A percentile compares a stretch with the other conserved stretches of the same genome.
These are phyloP conservation scores for Ahaetulla prasina DNA, from an alignment of 2,113 vertebrate species.

Conservation along the genomic window DNA sequence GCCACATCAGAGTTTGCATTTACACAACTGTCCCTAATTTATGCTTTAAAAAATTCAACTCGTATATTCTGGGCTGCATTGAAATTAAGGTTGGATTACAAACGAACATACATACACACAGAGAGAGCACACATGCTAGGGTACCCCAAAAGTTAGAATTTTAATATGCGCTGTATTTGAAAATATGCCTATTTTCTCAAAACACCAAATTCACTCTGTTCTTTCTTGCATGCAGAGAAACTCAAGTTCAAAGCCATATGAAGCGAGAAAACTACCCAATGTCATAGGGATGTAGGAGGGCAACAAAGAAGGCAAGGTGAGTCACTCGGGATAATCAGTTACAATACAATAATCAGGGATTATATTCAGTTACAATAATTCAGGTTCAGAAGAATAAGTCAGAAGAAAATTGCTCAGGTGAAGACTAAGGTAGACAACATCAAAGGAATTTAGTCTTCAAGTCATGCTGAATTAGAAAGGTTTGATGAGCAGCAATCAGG, in stretches of 20 bases:
- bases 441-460: not conserved
- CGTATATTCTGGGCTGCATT: not conserved
- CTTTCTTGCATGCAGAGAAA: not conserved
- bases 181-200: not conserved
- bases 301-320: not conserved
- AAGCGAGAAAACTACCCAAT: not conserved
- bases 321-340: not conserved
- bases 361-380: not conserved
- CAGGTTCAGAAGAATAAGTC: not conserved
- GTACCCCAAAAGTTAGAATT: not conserved
- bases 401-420: not conserved
- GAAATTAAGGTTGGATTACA: not conserved
- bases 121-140: too few relatives aligned
- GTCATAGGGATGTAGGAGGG: not conserved
- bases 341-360: not conserved
- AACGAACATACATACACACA: not conserved
- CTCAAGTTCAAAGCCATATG: not conserved
- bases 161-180: not conserved
- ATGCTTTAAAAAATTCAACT: not conserved
- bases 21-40: not conserved
- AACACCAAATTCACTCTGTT: not conserved
- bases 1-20: not conserved
- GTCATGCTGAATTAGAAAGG: not conserved
- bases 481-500: not conserved
- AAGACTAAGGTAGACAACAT: not conserved